These are phyloP conservation scores for Caenorhabditis inopinata DNA, from an alignment of 1,140 invertebrate species.

Conservation along the genomic window DNA sequence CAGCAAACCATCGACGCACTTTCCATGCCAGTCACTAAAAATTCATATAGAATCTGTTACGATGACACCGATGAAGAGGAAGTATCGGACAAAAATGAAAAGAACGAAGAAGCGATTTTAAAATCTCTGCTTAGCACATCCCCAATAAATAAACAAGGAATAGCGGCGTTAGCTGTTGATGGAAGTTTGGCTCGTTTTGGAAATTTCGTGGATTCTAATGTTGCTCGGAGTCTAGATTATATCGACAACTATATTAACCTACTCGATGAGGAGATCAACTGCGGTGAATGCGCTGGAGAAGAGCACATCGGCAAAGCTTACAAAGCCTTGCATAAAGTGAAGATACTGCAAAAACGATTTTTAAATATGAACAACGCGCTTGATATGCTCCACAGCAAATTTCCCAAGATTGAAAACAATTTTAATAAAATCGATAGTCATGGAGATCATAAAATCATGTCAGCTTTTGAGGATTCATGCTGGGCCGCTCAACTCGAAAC, in stretches of 20 bases:
- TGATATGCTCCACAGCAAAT: not conserved
- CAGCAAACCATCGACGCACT: not conserved
- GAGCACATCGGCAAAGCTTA: not conserved
- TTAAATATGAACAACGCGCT: not conserved
- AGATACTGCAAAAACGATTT: not conserved
- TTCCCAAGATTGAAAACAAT: not conserved
- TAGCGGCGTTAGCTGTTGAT: not conserved
- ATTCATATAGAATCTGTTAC: constrained; percentile 2
- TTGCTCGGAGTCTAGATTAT: not conserved
- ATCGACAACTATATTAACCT: not conserved
- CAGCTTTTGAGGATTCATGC: not conserved
- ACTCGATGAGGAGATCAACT: not conserved
- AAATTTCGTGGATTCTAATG: not conserved
- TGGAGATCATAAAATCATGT: not conserved
- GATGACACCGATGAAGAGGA: constrained; percentile 1
- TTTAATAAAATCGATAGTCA: not conserved
- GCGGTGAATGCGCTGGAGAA: not conserved
- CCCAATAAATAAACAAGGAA: not conserved
- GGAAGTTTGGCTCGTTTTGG: not conserved
- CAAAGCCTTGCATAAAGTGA: not conserved
- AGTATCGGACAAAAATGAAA: not conserved
- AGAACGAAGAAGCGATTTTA: not conserved
- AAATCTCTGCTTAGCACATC: not conserved
- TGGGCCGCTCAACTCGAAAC: not conserved
- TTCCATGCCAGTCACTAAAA: not conserved